Percentiles rank a stretch among this genome's conserved stretches.
These are phyloP conservation scores for Pangasius djambal DNA, from an alignment of 2,797 vertebrate genomes.

Conservation along the genomic window DNA sequence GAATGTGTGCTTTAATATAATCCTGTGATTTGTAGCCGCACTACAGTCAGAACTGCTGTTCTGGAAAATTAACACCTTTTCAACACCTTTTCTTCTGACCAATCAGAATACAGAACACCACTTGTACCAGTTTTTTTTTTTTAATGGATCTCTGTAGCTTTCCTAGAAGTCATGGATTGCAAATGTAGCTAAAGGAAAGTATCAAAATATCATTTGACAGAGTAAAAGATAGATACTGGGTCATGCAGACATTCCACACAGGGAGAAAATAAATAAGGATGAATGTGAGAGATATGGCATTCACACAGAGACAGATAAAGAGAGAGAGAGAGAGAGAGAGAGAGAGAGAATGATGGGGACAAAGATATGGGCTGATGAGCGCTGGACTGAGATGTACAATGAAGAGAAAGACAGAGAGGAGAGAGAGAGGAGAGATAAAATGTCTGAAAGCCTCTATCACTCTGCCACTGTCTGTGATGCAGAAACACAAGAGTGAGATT, in stretches of 20 bases:
- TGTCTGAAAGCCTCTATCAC: constrained; percentile 1
- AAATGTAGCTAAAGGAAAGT: neutral
- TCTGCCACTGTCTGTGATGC: constrained; percentile 3
- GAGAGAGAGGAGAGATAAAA: constrained; percentile 12
- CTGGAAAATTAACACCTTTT: neutral
- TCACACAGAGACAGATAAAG: neutral
- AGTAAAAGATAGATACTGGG: neutral
- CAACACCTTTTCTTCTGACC: neutral
- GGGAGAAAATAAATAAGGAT: neutral
- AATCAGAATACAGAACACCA: neutral
- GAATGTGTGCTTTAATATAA: neutral
- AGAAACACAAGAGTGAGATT: neutral
- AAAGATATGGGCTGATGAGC: constrained; percentile 12
- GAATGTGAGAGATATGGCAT: constrained; percentile 7
- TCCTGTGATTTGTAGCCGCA: too few species aligned
- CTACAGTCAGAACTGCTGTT: too few species aligned
- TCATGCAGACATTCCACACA: constrained; percentile 5
- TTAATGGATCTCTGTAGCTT: neutral
- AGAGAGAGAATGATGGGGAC: constrained; percentile 23
- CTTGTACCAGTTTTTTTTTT: neutral
- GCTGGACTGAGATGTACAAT: constrained; percentile 6
- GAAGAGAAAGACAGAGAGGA: constrained; percentile 10
- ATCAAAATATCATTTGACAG: neutral
- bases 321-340: neutral
- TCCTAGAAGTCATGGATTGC: neutral